phyloP scores from a whole-genome alignment of 2,888 invertebrate species.

The Cylloceria caligata region DNA sequence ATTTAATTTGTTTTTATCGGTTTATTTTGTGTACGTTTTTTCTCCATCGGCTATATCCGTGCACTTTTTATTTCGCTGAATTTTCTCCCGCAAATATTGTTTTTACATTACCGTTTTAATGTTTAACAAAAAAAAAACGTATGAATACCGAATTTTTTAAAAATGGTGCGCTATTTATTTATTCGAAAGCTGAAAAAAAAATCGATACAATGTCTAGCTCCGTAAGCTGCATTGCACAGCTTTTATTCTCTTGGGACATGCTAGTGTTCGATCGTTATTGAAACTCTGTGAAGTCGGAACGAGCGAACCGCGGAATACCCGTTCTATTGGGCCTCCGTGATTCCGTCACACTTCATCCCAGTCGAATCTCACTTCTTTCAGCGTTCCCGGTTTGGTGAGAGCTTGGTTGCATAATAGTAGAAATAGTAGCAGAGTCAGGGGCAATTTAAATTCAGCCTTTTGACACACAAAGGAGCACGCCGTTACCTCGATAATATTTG shows the following conservation, averaged over 20 bases:
- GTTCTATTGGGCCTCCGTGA: slow-evolving; percentile 41
- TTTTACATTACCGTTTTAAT: no score
- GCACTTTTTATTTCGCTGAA: no score
- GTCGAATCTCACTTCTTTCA: slow-evolving; percentile 47
- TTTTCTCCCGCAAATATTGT: no score
- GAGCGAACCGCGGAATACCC: slow-evolving; percentile 36
- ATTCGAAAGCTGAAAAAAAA: background rate
- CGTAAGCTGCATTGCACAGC: slow-evolving; percentile 48
- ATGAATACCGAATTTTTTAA: background rate
- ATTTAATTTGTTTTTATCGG: no score
- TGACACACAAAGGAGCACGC: background rate
- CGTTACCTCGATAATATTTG: background rate
- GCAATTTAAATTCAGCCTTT: background rate
- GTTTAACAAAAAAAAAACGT: no score
- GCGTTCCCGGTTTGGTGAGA: slow-evolving; percentile 44
- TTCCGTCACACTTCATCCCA: slow-evolving; percentile 55
- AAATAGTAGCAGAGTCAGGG: background rate
- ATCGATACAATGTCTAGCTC: slow-evolving; percentile 15
- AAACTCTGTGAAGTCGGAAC: slow-evolving; percentile 67
- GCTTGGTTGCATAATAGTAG: background rate
- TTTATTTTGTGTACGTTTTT: no score
- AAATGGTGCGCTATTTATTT: background rate
- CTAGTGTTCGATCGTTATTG: slow-evolving; percentile 80
- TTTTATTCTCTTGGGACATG: slow-evolving; percentile 51
- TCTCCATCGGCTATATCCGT: no score